These are phyloP conservation scores for Nomada lathburiana DNA, from an alignment of 2,888 invertebrate species.

Conservation along the genomic window DNA sequence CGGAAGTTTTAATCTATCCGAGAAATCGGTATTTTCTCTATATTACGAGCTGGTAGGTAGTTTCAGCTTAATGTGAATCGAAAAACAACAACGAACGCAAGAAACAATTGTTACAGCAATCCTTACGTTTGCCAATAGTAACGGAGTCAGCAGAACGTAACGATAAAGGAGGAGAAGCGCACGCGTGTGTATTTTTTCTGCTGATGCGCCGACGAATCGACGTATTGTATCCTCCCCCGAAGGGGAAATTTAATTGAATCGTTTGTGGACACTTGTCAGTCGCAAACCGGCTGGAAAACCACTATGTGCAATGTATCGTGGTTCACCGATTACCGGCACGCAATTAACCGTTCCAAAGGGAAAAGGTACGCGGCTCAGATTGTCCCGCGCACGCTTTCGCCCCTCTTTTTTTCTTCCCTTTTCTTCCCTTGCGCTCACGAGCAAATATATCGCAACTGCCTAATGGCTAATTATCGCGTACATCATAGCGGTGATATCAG, in stretches of 20 bases:
- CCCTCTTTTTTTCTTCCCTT: neutral
- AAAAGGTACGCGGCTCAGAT: neutral
- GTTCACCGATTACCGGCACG: conserved; percentile 6
- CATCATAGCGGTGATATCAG: neutral
- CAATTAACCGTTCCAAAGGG: conserved; percentile 21
- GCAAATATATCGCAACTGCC: neutral
- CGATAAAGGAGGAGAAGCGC: conserved; percentile 26
- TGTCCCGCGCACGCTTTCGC: neutral
- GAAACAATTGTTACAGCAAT: neutral
- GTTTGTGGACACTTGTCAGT: conserved; percentile 60
- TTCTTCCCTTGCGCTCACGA: neutral
- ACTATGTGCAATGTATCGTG: conserved; percentile 36
- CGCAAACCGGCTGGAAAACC: conserved; percentile 57
- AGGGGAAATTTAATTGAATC: conserved; percentile 69
- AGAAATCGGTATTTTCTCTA: neutral
- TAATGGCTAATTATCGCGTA: conserved; percentile 3
- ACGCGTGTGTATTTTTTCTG: conserved; percentile 38
- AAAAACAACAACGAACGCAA: conserved; percentile 10
- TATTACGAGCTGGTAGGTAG: no score
- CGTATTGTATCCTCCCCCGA: conserved; percentile 41
- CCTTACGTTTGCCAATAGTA: conserved; percentile 40
- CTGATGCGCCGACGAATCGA: conserved; percentile 48
- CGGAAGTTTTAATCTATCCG: conserved; percentile 2
- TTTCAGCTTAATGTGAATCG: neutral
- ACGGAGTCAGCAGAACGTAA: conserved; percentile 59